These are phyloP conservation scores for Choreutis nemorana DNA, from an alignment of 2,888 invertebrate species.

Conservation along the genomic window DNA sequence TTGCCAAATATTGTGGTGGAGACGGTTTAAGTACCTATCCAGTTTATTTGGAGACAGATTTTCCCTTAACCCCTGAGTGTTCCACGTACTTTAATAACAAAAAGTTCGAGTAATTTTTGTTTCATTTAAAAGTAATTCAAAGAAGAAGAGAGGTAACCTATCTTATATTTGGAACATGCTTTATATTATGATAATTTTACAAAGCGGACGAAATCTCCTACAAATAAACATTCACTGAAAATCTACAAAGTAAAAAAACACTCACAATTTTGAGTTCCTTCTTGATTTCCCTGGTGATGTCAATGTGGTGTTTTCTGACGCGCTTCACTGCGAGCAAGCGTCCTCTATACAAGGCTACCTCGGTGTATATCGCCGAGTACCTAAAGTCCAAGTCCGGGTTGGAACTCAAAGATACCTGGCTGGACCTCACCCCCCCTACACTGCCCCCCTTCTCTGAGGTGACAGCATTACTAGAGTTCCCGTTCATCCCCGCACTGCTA, in stretches of 20 bases:
- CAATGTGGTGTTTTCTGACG: slow-evolving; percentile 84
- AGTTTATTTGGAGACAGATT: no score
- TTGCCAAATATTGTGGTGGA: no score
- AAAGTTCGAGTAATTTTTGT: no score
- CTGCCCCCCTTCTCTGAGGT: slow-evolving; percentile 37
- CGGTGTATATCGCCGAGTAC: slow-evolving; percentile 89
- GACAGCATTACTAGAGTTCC: slow-evolving; percentile 84
- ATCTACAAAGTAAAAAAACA: slow-evolving; percentile 10
- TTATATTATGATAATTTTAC: no score
- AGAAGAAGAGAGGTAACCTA: no score
- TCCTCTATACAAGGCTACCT: slow-evolving; percentile 89
- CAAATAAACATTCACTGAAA: neutral
- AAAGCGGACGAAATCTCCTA: neutral
- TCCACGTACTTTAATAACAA: no score
- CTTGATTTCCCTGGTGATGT: slow-evolving; percentile 89
- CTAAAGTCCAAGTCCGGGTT: slow-evolving; percentile 91
- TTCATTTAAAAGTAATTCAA: no score
- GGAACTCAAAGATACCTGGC: slow-evolving; percentile 91
- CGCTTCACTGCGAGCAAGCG: slow-evolving; percentile 87
- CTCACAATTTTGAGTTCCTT: slow-evolving; percentile 90
- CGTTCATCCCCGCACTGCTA: slow-evolving; percentile 74
- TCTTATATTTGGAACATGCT: no score
- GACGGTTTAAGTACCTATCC: no score
- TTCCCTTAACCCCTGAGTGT: no score
- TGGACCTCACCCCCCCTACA: slow-evolving; percentile 70